phyloP scores from a whole-genome alignment of 23 tunicate species.

The Styela clava region DNA sequence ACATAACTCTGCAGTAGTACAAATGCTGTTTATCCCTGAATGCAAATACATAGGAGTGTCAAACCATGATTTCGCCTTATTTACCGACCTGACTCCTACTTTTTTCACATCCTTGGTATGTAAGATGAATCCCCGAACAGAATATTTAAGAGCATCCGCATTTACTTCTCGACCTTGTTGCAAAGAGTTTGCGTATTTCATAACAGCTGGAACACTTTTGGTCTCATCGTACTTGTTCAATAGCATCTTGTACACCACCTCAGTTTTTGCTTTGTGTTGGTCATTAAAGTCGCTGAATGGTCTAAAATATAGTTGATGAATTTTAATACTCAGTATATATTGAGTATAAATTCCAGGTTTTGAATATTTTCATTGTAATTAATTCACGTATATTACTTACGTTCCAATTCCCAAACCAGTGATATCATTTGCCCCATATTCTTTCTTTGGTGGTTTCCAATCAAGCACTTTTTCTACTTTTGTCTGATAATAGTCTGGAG shows the following conservation, averaged over 20 bases:
- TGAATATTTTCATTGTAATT: neutral
- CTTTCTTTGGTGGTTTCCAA: neutral
- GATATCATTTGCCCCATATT: neutral
- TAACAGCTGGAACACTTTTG: constrained; percentile 36
- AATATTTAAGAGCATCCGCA: constrained; percentile 61
- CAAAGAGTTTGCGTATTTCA: constrained; percentile 67
- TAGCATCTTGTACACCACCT: constrained; percentile 34
- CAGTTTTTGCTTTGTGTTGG: constrained; percentile 18
- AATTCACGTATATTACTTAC: neutral
- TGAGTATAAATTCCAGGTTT: neutral
- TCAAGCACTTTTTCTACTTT: neutral
- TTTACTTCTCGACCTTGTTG: constrained; percentile 62
- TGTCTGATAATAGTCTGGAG: neutral
- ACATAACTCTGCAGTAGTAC: too few species aligned
- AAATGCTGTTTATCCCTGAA: too few species aligned
- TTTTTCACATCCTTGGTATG: constrained; percentile 44
- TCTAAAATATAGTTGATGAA: constrained; percentile 15
- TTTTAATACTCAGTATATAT: neutral
- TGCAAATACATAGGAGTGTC: too few species aligned
- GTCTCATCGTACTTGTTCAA: constrained; percentile 57
- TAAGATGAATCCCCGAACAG: constrained; percentile 61
- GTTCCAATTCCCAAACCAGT: neutral
- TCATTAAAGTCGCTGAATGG: constrained; percentile 55
- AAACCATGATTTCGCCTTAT: too few species aligned
- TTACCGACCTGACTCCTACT: constrained; percentile 51